phyloP scores from a whole-genome alignment of 1,140 invertebrate genomes.

The Proctacanthus coquilletti region DNA sequence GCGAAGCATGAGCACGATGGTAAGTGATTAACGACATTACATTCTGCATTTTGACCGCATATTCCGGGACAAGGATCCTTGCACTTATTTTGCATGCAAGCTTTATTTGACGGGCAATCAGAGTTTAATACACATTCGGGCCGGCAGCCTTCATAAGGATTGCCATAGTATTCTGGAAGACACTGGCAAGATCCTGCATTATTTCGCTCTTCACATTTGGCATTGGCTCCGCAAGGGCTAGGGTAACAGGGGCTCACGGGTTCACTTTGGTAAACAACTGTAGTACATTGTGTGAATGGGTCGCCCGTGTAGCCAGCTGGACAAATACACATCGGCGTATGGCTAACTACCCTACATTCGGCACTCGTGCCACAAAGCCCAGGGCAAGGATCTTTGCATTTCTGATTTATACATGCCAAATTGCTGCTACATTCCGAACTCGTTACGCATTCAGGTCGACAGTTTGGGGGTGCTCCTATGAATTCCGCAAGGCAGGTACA shows the following conservation, averaged over 20 bases:
- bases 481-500: conserved; percentile 58
- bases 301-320: conserved; percentile 36
- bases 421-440: conserved; percentile 66
- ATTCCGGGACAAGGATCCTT: conserved; percentile 58
- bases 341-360: conserved; percentile 22
- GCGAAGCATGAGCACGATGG: conserved; percentile 52
- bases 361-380: conserved; percentile 20
- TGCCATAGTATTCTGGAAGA: conserved; percentile 51
- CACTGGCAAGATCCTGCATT: conserved; percentile 54
- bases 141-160: conserved; percentile 53
- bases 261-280: conserved; percentile 38
- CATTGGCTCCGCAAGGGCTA: conserved; percentile 54
- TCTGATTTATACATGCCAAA: conserved; percentile 48
- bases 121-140: conserved; percentile 61
- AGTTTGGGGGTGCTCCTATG: conserved; percentile 58
- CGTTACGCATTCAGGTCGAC: conserved; percentile 62
- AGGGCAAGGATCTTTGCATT: conserved; percentile 34
- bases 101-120: conserved; percentile 51
- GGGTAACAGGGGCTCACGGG: conserved; percentile 31
- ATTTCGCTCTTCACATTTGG: conserved; percentile 51
- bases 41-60: conserved; percentile 53
- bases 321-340: conserved; percentile 32
- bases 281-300: conserved; percentile 37
- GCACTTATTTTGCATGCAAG: conserved; percentile 64
- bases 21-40: conserved; percentile 53